These are phyloP conservation scores for Pluvianellus socialis DNA, from an alignment of 2,113 vertebrate species.

Conservation along the genomic window DNA sequence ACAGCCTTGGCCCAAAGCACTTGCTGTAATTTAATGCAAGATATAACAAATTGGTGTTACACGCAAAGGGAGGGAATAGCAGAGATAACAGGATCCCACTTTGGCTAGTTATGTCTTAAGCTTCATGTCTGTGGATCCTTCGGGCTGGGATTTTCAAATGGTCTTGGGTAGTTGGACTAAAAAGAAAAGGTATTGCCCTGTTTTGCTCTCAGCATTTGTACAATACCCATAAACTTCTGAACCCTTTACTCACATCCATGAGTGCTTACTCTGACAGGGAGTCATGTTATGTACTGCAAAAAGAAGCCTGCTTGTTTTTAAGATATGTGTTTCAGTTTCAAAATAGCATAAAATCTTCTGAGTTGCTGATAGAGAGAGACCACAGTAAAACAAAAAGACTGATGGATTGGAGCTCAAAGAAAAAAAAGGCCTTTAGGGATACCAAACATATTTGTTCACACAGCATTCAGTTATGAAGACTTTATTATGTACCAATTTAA, in stretches of 20 bases:
- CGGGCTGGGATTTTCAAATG: not conserved
- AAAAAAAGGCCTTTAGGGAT: not conserved
- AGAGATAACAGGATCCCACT: not conserved
- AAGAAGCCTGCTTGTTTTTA: not conserved
- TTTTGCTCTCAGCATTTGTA: not conserved
- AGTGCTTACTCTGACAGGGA: not conserved
- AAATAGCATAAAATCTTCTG: not conserved
- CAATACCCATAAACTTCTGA: not conserved
- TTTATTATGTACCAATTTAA: slow-evolving; percentile 17
- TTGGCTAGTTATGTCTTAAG: not conserved
- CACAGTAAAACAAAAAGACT: not conserved
- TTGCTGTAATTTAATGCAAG: not conserved
- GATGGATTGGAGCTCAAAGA: not conserved
- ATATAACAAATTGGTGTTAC: not conserved
- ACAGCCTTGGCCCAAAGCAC: not conserved
- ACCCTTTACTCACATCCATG: not conserved
- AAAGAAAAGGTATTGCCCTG: not conserved
- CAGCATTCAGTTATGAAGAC: not conserved
- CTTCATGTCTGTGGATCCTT: not conserved
- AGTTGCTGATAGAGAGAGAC: not conserved
- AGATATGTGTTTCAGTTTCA: not conserved
- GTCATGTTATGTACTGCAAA: not conserved
- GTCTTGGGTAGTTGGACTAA: not conserved
- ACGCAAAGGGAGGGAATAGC: not conserved
- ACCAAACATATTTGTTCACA: not conserved